Conservation (phyloP, 2,888 invertebrate genomes). For the Pinctada fucata region DNA sequence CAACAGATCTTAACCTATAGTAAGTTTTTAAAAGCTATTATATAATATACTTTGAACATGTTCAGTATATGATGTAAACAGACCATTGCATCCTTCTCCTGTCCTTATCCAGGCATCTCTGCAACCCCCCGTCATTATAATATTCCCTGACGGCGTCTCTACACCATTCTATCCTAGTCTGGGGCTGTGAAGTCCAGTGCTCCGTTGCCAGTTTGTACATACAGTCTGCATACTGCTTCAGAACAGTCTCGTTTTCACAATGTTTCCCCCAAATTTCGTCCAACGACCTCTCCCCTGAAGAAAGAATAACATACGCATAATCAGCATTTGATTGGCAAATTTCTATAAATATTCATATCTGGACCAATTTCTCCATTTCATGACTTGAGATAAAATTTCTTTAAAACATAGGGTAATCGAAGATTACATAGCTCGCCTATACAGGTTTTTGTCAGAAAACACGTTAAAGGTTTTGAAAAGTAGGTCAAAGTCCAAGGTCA, state of each 20-base stretch:
- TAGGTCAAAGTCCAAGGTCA: too few species aligned
- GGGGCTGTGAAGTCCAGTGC: slow-evolving; percentile 69
- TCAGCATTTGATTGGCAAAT: too few species aligned
- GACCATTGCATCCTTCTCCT: slow-evolving; percentile 42
- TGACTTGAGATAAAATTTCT: slow-evolving; percentile 2
- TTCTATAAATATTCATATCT: too few species aligned
- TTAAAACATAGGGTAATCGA: too few species aligned
- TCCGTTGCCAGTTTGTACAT: slow-evolving; percentile 74
- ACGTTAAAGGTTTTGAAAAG: too few species aligned
- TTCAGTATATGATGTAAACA: too few species aligned
- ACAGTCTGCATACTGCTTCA: slow-evolving; percentile 72
- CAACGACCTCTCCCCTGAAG: slow-evolving; percentile 39
- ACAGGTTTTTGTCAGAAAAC: too few species aligned
- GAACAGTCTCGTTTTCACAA: slow-evolving; percentile 58
- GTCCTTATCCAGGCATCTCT: slow-evolving; percentile 68
- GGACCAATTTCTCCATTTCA: slow-evolving; percentile 35
- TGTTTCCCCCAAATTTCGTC: slow-evolving; percentile 72
- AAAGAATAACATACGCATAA: too few species aligned
- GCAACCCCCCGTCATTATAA: slow-evolving; percentile 66
- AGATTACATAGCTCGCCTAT: too few species aligned
- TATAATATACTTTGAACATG: too few species aligned
- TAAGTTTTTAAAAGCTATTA: too few species aligned
- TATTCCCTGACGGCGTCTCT: slow-evolving; percentile 65
- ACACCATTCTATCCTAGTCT: slow-evolving; percentile 73
- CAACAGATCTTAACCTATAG: too few species aligned